Conservation (phyloP, 2,888 invertebrate genomes). For the Meteorus cinctellus region DNA sequence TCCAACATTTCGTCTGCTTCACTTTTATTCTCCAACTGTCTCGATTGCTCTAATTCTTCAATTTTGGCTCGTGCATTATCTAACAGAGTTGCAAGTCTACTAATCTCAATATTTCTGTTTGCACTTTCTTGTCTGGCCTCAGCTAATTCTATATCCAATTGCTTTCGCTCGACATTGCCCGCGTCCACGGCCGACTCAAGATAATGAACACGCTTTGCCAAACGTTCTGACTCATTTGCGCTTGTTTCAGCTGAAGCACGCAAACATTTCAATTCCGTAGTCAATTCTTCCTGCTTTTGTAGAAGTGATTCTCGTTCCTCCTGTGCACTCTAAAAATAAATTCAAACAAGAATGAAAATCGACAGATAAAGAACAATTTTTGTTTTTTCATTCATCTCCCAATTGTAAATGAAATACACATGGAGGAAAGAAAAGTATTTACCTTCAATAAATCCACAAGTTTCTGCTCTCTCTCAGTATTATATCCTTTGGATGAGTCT, state of each 20-base stretch:
- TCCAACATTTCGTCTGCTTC: slow-evolving; percentile 83
- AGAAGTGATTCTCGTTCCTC: slow-evolving; percentile 85
- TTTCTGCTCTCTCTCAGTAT: slow-evolving; percentile 86
- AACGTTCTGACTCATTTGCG: slow-evolving; percentile 79
- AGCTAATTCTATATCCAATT: slow-evolving; percentile 83
- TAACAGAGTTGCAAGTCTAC: slow-evolving; percentile 83
- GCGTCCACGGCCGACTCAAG: slow-evolving; percentile 85
- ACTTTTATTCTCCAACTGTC: slow-evolving; percentile 81
- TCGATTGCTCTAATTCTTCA: slow-evolving; percentile 81
- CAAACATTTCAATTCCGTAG: slow-evolving; percentile 80
- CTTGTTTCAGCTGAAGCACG: slow-evolving; percentile 78
- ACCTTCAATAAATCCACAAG: slow-evolving; percentile 88
- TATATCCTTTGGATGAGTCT: slow-evolving; percentile 74
- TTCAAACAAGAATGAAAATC: not conserved
- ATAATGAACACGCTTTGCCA: slow-evolving; percentile 81
- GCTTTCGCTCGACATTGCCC: slow-evolving; percentile 83
- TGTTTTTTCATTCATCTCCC: not conserved
- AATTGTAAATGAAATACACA: not conserved
- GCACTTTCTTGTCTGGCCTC: slow-evolving; percentile 84
- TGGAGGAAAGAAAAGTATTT: slow-evolving; percentile 40
- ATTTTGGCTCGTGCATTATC: slow-evolving; percentile 91
- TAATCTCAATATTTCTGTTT: slow-evolving; percentile 86
- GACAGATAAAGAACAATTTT: not conserved
- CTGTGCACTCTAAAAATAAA: slow-evolving; percentile 78
- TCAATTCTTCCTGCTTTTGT: slow-evolving; percentile 86